Percentiles rank a stretch among this genome's conserved stretches.
phyloP scores from a whole-genome alignment of 2,113 vertebrate species.

The Cheilinus undulatus region DNA sequence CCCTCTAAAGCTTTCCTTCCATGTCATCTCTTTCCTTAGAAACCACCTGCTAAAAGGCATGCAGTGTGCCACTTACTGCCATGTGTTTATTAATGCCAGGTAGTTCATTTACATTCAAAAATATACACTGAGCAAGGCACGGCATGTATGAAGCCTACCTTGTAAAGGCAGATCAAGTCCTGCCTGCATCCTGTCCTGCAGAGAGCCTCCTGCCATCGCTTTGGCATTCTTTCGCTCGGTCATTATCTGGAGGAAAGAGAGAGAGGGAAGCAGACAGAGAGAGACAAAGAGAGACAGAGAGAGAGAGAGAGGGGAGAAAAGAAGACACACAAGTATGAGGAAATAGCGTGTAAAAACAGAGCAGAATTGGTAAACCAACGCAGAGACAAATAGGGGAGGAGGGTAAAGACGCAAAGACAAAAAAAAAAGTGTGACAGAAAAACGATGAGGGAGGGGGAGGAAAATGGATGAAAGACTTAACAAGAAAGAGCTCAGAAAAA shows the following conservation, averaged over 20 bases:
- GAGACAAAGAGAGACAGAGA: background rate
- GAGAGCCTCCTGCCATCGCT: slow-evolving; percentile 92
- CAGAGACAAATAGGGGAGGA: slow-evolving; percentile 21
- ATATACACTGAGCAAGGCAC: background rate
- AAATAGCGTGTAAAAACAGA: slow-evolving; percentile 32
- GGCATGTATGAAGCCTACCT: slow-evolving; percentile 81
- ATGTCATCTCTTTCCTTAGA: background rate
- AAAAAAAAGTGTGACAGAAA: slow-evolving; percentile 32
- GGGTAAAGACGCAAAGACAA: slow-evolving; percentile 3
- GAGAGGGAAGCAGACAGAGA: background rate
- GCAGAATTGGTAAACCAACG: background rate
- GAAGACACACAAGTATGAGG: slow-evolving; percentile 25
- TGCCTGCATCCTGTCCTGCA: slow-evolving; percentile 86
- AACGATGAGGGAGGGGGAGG: slow-evolving; percentile 2
- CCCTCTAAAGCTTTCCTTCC: too few species aligned
- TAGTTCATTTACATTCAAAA: background rate
- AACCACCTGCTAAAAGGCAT: slow-evolving; percentile 7
- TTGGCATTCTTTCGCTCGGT: slow-evolving; percentile 97
- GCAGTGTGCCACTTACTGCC: background rate
- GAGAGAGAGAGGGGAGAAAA: background rate
- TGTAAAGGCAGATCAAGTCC: slow-evolving; percentile 94
- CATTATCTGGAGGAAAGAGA: slow-evolving; percentile 90
- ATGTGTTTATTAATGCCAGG: background rate
- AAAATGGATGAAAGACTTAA: slow-evolving; percentile 40
- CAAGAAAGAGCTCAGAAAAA: slow-evolving; percentile 29